A percentile compares a stretch with the other conserved stretches of the same genome.
Conservation (phyloP, 2,797 vertebrate genomes). For the Poliocrania exsul region DNA sequence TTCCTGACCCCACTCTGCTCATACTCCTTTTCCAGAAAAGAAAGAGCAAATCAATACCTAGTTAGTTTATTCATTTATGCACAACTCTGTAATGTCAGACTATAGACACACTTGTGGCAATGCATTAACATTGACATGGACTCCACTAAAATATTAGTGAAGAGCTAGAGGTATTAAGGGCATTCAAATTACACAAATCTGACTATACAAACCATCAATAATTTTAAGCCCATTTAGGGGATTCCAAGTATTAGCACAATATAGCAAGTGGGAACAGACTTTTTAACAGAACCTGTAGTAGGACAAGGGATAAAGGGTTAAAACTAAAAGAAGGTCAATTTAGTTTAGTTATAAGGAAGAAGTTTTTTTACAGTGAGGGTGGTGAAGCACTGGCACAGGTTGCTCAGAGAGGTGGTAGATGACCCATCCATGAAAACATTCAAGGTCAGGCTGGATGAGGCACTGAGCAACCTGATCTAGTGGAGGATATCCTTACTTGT, state of each 20-base stretch:
- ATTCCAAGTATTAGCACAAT: background rate
- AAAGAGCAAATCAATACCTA: slow-evolving; percentile 30
- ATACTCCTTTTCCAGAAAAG: background rate
- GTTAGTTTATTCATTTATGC: slow-evolving; percentile 21
- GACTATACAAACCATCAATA: background rate
- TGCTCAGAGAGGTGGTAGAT: background rate
- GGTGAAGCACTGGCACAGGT: background rate
- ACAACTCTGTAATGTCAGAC: background rate
- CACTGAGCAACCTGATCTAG: background rate
- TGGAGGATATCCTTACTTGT: background rate
- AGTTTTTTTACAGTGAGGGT: accelerated
- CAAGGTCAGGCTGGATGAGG: background rate
- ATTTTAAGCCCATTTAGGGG: background rate
- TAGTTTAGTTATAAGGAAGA: background rate
- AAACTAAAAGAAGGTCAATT: background rate
- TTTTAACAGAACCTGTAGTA: background rate
- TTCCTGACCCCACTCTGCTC: slow-evolving; percentile 3
- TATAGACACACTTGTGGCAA: background rate
- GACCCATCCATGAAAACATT: background rate
- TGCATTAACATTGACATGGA: background rate
- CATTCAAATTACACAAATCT: background rate
- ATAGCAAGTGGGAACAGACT: background rate
- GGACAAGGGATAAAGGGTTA: background rate
- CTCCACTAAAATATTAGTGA: background rate
- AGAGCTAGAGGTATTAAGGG: background rate